phyloP scores from a whole-genome alignment of 2,113 vertebrate species.

The Elephantulus edwardii region DNA sequence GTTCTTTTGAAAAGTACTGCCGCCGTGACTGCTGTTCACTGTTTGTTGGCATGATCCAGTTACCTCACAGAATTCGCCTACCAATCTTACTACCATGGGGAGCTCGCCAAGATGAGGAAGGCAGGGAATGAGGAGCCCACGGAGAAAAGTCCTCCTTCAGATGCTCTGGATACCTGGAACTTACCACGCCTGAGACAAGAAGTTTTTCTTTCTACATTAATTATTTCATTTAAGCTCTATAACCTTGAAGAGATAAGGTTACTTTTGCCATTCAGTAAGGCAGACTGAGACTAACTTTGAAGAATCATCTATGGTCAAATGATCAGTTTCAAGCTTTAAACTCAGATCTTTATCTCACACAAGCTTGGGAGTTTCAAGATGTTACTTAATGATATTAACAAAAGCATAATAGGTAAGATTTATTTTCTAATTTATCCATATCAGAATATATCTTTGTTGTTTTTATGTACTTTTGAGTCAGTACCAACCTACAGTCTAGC shows the following conservation, averaged over 20 bases:
- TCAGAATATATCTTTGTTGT: too few relatives aligned
- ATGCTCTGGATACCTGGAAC: too few relatives aligned
- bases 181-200: too few relatives aligned
- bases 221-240: neutral
- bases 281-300: neutral
- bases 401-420: neutral
- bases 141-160: rapidly evolving
- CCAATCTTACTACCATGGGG: neutral
- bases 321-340: neutral
- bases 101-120: too few relatives aligned
- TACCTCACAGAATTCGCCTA: rapidly evolving
- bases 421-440: neutral
- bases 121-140: neutral
- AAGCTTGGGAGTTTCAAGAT: neutral
- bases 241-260: neutral
- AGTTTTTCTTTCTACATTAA: neutral
- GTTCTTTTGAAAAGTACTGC: neutral
- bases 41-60: neutral
- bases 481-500: too few relatives aligned
- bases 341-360: neutral
- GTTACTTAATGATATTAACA: neutral
- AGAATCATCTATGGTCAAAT: too few relatives aligned
- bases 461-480: too few relatives aligned
- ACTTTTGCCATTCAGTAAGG: neutral
- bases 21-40: neutral